Evolutionary conservation across 2,888 invertebrate genomes (phyloP).

Genomic region (Ariolimax columbianus): DNA sequence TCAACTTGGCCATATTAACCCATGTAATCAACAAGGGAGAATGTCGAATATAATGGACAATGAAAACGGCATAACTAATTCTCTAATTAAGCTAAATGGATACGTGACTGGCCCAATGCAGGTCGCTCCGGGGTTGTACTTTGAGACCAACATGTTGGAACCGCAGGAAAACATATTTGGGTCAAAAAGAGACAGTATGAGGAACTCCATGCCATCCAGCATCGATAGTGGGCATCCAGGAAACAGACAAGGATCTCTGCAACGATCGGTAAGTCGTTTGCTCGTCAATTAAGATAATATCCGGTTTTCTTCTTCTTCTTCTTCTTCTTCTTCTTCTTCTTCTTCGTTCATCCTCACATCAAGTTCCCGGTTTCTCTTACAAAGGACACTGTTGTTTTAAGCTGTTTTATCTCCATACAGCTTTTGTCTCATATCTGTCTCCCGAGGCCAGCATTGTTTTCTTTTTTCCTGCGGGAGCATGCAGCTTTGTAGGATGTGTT

Average conservation of each 20-base stretch:
- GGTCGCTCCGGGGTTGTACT: neutral
- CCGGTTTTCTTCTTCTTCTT: too few species aligned
- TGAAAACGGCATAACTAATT: neutral
- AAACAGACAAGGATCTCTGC: constrained; percentile 1
- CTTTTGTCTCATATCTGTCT: too few species aligned
- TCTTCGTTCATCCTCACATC: too few species aligned
- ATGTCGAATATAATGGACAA: neutral
- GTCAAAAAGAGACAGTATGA: neutral
- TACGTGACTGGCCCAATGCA: neutral
- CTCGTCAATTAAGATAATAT: too few species aligned
- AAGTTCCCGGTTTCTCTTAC: too few species aligned
- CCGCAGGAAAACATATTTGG: neutral
- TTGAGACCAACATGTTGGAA: neutral
- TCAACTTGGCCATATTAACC: neutral
- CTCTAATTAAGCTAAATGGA: neutral
- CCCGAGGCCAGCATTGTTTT: too few species aligned
- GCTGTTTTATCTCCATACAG: too few species aligned
- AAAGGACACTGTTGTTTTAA: too few species aligned
- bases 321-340: too few species aligned
- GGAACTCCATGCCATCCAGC: neutral
- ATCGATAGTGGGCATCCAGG: neutral
- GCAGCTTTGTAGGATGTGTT: too few species aligned
- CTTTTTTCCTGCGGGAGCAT: too few species aligned
- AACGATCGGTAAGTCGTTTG: constrained; percentile 5
- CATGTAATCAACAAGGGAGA: neutral